Evolutionary conservation across 2,113 vertebrate genomes (phyloP), one percentile per base, ranked within the genome.

Genomic region (Oceanites oceanicus): DNA sequence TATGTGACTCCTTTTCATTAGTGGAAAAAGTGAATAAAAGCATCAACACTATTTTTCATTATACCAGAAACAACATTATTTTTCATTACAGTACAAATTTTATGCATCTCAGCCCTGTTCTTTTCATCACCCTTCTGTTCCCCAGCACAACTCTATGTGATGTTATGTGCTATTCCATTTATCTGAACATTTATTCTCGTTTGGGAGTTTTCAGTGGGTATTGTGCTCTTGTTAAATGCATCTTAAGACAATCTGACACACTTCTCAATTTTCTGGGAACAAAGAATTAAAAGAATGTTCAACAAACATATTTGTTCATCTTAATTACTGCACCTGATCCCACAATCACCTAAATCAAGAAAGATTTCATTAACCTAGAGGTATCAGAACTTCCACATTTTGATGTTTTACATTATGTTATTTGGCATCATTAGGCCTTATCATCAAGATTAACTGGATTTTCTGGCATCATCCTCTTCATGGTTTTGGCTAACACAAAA

Each of bases 71-170:
- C 50, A 94, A 78, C 73, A 92, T 52, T 40, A 77, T 40, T 85
- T 88, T 93, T 94, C 49, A 73, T 88, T 88, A 49, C 21, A 88
- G 55, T n/a, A 67, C 8, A 47, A 34, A 52, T 8, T 87, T 95
- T 53, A 89, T 65, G 53, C 36, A 78, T 36, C 44, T 89, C n/a
- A 74, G 68, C 13, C 38, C 68, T 45, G 11, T 38, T 92, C 45
- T 88, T 74, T 95, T 90, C 76, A 94, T 91, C 77, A 94, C n/a
- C 55, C 52, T 84, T 96, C 91, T 86, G 50, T 19, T 95, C n/a
- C 80, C 74, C 80, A 87, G 11, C 25, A 74, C 29, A 84, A 53
- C 30, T 74, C 47, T 38, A 15, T 3, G 20, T 32, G 9, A 72
- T 47, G 16, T 59, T 77, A 62, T 40, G 44, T 71, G 29, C 76